A percentile compares a stretch with the other conserved stretches of the same genome.
phyloP scores from a whole-genome alignment of 2,113 vertebrate species.

The Lates calcarifer region DNA sequence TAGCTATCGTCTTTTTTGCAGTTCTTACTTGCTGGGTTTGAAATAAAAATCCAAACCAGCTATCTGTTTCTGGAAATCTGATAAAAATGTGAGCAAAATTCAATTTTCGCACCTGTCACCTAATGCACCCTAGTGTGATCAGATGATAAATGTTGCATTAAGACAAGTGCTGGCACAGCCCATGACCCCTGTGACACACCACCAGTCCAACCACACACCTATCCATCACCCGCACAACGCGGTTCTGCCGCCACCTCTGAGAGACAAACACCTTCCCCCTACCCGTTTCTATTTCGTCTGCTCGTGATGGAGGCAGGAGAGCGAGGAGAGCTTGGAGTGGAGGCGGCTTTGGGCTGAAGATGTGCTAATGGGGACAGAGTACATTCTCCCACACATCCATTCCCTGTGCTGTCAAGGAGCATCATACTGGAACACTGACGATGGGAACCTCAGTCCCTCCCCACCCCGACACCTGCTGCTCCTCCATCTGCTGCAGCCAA shows the following conservation, averaged over 20 bases:
- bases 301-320: slow-evolving; percentile 12
- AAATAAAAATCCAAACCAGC: background rate
- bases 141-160: slow-evolving; percentile 54
- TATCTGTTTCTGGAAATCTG: background rate
- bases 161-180: slow-evolving; percentile 23
- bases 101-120: slow-evolving; percentile 50
- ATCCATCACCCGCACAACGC: slow-evolving; percentile 33
- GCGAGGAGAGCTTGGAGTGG: slow-evolving; percentile 20
- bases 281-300: slow-evolving; percentile 22
- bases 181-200: slow-evolving; percentile 51
- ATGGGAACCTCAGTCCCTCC: slow-evolving; percentile 89
- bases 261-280: slow-evolving; percentile 15
- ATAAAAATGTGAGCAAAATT: slow-evolving; percentile 31
- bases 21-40: background rate
- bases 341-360: slow-evolving; percentile 65
- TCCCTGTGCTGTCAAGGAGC: slow-evolving; percentile 92
- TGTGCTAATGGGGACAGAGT: slow-evolving; percentile 90
- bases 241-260: background rate
- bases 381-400: slow-evolving; percentile 88
- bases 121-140: slow-evolving; percentile 19
- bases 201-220: slow-evolving; percentile 14
- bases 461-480: slow-evolving; percentile 93
- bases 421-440: slow-evolving; percentile 89
- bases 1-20: background rate
- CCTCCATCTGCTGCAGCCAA: slow-evolving; percentile 90